Evolutionary conservation across 2,888 invertebrate species (phyloP), one percentile per base, ranked within the genome.

Genomic region (Hemicrepidius hirtus): DNA sequence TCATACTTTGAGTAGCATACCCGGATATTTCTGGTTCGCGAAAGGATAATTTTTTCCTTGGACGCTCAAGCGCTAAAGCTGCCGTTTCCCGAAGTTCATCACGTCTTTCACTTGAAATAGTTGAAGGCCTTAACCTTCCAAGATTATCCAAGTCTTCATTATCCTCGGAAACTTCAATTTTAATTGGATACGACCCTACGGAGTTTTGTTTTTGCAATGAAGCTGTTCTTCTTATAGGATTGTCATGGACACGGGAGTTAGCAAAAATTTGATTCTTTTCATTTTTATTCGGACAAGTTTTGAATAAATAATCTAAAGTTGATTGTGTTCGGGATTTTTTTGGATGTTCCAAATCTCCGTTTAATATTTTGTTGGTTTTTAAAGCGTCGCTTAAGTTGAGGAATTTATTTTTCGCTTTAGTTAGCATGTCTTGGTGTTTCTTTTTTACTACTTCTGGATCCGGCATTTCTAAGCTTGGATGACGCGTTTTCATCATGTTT

Each of bases 41-140:
- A 86, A 96, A 96, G 7, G 95, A 96, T 10, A 96, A 87, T 84
- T 96, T 96, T 85, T 96, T 96, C 66, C 95, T 89, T 0, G 95
- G 95, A 79, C 92, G 88, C 82, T 90, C 92, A 78, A 84, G 79
- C 81, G 86, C 86, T 85, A 89, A 78, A 64, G 85, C 84, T 50
- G 84, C 84, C 3, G 82, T 88, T 86, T 78, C 84, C 83, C 87
- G 74, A 81, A 86, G 70, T 82, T 86, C 75, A 79, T 84, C 80
- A 73, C 82, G 79, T 71, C 85, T 84, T 62, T 84, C 85, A 64
- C 83, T 82, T 70, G 83, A 85, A 63, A 85, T 80, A 9, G 84
- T 84, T 3, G 85, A 85, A 12, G 85, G 84, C 64, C 85, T 69
- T 13, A 80, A 74, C 64, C 83, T 80, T 49, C 79, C 80, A 28